phyloP scores from a whole-genome alignment of 2,797 vertebrate genomes.

The Crocidura indochinensis region DNA sequence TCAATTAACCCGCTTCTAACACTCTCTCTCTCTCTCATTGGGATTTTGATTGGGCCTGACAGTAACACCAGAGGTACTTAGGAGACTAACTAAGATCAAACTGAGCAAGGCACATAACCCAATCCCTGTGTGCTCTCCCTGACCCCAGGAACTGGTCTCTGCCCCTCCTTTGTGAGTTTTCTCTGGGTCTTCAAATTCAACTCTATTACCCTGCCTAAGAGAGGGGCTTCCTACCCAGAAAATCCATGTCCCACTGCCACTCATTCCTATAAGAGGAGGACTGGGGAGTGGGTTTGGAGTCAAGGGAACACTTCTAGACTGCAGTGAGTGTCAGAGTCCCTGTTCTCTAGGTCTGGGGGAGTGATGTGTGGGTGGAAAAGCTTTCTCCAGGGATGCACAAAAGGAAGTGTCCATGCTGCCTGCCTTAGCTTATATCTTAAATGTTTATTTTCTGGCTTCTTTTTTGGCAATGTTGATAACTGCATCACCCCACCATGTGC shows the following conservation, averaged over 20 bases:
- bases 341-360: constrained; percentile 24
- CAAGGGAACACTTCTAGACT: background rate
- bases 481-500: background rate
- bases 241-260: background rate
- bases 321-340: background rate
- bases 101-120: too few species aligned
- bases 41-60: too few species aligned
- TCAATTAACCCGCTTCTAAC: too few species aligned
- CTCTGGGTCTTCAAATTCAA: background rate
- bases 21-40: too few species aligned
- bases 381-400: background rate
- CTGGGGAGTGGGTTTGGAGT: background rate
- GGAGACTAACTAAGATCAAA: too few species aligned
- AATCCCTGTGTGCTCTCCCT: too few species aligned
- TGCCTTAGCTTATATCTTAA: background rate
- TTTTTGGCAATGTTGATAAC: background rate
- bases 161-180: constrained; percentile 13
- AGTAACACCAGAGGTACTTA: too few species aligned
- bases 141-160: background rate
- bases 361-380: background rate
- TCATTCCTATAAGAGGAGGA: background rate
- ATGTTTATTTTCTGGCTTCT: background rate
- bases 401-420: background rate
- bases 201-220: background rate
- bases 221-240: background rate